Evolutionary conservation across 1,140 invertebrate genomes (phyloP), one percentile per base, ranked within the genome.

Genomic region (Neodiprion lecontei): DNA sequence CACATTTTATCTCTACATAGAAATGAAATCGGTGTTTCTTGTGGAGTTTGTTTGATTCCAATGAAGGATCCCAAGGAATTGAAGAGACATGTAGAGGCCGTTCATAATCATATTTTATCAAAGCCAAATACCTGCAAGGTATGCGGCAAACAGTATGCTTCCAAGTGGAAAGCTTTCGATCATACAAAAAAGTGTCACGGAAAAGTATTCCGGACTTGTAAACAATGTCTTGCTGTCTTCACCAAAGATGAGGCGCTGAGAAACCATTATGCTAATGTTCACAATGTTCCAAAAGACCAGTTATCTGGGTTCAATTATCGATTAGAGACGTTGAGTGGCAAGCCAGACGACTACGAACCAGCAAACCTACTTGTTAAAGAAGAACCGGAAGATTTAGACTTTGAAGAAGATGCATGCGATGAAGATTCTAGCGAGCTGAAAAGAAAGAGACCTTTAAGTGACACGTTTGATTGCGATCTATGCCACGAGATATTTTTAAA

Each of bases 121-220:
- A 89, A 88, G 49, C 86, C 90, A 0, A 91, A 91, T 65, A 90
- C 90, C 1, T 92, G 91, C 77, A 89, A 90, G 17, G 89, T 92
- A 3, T 92, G 91, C 77, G 91, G 90, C 0, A 91, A 91, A 79
- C 89, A 90, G 68, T 92, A 91, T 73, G 90, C 90, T 0, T 90
- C 88, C 0, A 91, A 91, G 70, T 91, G 90, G 88, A 92, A 92
- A 78, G 90, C 91, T 0, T 90, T 90, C 17, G 91, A 92, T 78
- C 91, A 92, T 76, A 87, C 91, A n/a, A 91, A 91, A 74, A 91
- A 91, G 74, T 90, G 89, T 50, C 91, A 92, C 74, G 90, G 91
- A 0, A 87, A 90, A 71, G 90, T 90, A 17, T 92, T 91, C 72
- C 87, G 87, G 47, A 90, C 90, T 1, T 92, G 91, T 75, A 91